Base-by-base conservation (phyloP, 2,888 invertebrate species). In the Melikaiella ostensackeni region DNA sequence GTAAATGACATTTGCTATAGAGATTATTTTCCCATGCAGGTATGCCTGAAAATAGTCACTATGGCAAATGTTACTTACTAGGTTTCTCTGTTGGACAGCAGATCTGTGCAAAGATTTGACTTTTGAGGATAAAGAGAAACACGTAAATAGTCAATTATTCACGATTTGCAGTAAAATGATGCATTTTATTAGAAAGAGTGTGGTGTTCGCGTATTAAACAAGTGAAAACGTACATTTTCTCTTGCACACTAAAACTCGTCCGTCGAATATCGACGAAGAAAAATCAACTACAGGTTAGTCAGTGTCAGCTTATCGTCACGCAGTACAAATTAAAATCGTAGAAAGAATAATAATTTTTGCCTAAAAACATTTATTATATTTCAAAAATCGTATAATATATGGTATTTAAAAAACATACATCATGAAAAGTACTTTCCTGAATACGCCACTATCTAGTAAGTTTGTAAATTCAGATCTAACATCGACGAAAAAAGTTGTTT, bases 301-400 rank as follows among this genome's bases (percentile, higher is more conserved):
- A 70, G 30, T 70, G 30, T 70, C 30, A 70, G 50, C 70, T 70
- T 70, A n/a, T 46, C 30, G 30, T 70, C 70, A 50, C 70, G 70
- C 50, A 70, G 70, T 70, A 70, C 70, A 70, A 70, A 70, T 74
- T 74, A 74, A 61, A 74, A 74, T 74, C 61, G 74, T 59, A 74
- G 35, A 59, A 74, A 74, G 42, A 59, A 61, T 55, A 62, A 33
- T 62, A 19, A 24, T 55, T 74, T 59, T 74, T 61, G 74, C 57
- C 61, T 74, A 74, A 61, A 61, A 74, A 74, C 74, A 61, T 61
- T 74, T 61, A 57, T 74, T 74, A 57, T 74, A 74, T 61, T 61
- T 57, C 57, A 61, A 57, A 74, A 74, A 74, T 38, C n/a, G 74
- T 61, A 74, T 57, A 74, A 74, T 74, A 74, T 74, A 70, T 50